Evolutionary conservation across 2,888 invertebrate genomes (phyloP), one percentile per base, ranked within the genome.

Genomic region (Rhingia rostrata): DNA sequence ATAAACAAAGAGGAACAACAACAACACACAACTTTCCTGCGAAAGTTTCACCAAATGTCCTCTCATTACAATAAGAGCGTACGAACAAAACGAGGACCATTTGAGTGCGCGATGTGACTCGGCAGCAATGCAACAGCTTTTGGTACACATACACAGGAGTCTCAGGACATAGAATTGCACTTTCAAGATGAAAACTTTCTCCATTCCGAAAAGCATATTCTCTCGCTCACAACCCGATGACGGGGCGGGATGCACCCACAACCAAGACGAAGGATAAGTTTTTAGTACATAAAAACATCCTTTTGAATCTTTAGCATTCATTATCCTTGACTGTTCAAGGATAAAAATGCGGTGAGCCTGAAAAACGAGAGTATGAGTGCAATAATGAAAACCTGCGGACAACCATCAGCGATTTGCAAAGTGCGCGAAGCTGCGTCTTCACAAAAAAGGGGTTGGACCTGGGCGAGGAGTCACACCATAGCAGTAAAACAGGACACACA

Each of bases 251-350:
- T 9, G n/a, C 43, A 45, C 9, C 6, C 32, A 45, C n/a, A 9
- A 49, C 10, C 14, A 6, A n/a, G 43, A 7, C 12, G 49, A 22
- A 47, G 64, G 74, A 69, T 74, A 69, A 61, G 67, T 64, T 74
- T 54, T 58, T 67, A 51, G 80, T 69, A 63, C 51, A 80, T 69
- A 80, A 80, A 73, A 80, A 63, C 80, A 80, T 74, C 67, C 60
- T 54, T 80, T 80, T 74, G 80, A 80, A 80, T 80, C 74, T 69
- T 74, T 45, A 67, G 56, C 67, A 80, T 80, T 80, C 74, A 80
- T 80, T 80, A 74, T 80, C 74, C 80, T 74, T 74, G 80, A 74
- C 74, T 80, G 67, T 64, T 74, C 56, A 58, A 74, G 66, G 74
- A 43, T 73, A 69, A 74, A 80, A 80, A 74, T 74, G 67, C 67